Percentiles rank a stretch among this genome's conserved stretches.
Evolutionary conservation across 2,113 vertebrate species (phyloP).

Genomic region (human (Homo sapiens)): GRCh38 chr12:31093001-31093500

Average conservation of each 20-base stretch:
- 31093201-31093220: not conserved
- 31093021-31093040: rapidly evolving
- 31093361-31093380: not conserved
- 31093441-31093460: too few relatives aligned
- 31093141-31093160: not conserved
- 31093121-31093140: too few relatives aligned
- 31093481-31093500: not conserved
- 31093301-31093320: slow-evolving; percentile 89
- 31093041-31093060: not conserved
- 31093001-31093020: rapidly evolving
- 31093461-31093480: too few relatives aligned
- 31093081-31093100: not conserved
- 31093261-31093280: slow-evolving; percentile 87
- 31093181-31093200: not conserved
- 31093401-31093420: not conserved
- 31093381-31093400: not conserved
- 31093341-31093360: not conserved
- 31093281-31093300: slow-evolving; percentile 94
- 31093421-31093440: not conserved
- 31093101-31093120: too few relatives aligned
- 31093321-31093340: slow-evolving; percentile 84
- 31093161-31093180: not conserved
- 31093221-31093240: not conserved
- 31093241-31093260: slow-evolving; percentile 91
- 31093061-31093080: not conserved